Evolutionary conservation across 2,888 invertebrate genomes (phyloP), one percentile per base, ranked within the genome.

Genomic region (Hyles lineata): DNA sequence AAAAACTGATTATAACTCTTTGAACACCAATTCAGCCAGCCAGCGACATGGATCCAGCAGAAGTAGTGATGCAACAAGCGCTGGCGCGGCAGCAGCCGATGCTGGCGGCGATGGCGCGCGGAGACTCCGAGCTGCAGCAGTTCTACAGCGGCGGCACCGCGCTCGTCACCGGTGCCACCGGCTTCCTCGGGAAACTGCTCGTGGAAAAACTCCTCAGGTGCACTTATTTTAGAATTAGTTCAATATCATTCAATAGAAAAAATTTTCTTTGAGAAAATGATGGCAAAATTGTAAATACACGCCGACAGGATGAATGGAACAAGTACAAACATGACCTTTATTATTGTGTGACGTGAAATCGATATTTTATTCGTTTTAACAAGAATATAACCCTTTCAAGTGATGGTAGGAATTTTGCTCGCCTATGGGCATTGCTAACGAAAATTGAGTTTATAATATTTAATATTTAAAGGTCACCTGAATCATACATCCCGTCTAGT

Each of bases 171-270:
- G 98, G 98, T 11, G 97, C 96, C 23, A 97, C 98, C 0, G 98
- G 98, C 9, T 98, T 98, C 88, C 95, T 98, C 87, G 98, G 98
- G 60, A 98, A 98, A 93, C 97, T 98, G 0, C 91, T 98, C 21
- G 94, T 98, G 0, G 98, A 74, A 25, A 74, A 74, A 67, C 70
- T 74, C 2, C 23, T 74, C 5, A 74, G 74, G 72, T 74, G 25
- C 8, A 9, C n/a, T n/a, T 23, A 52, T 1, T n/a, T 15, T 25
- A 29, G 19, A 62, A 32, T 52, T 60, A 74, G 71, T 59, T 72
- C 73, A 55, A 71, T 71, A 52, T 62, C 17, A 2, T 15, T 67
- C 43, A 70, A 71, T 0, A 75, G 74, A n/a, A n/a, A n/a, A n/a
- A n/a, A n/a, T n/a, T n/a, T n/a, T n/a, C n/a, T n/a, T n/a, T n/a